Percentiles rank a stretch among this genome's conserved stretches.
phyloP scores from a whole-genome alignment of 2,888 invertebrate species.

The Tetragonisca angustula region DNA sequence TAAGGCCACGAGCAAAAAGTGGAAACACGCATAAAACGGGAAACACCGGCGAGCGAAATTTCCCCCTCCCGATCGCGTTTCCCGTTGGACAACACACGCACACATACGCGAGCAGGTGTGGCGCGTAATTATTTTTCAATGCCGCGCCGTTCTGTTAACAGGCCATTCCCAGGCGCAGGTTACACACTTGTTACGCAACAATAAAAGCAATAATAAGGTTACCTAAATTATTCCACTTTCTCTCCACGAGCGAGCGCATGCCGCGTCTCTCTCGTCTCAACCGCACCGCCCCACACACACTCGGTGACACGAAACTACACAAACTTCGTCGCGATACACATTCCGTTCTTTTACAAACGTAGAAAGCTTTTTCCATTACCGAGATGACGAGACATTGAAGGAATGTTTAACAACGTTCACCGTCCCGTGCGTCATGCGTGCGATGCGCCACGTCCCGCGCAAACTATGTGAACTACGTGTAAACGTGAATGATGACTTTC shows the following conservation, averaged over 20 bases:
- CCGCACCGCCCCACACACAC: too few relatives aligned
- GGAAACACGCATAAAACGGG: slow-evolving; percentile 18
- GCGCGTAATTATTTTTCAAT: slow-evolving; percentile 67
- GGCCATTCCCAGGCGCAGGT: slow-evolving; percentile 63
- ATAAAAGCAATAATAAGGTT: slow-evolving; percentile 75
- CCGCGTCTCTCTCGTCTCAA: background rate
- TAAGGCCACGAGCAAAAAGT: slow-evolving; percentile 27
- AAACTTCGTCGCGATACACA: too few relatives aligned
- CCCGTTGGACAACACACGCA: slow-evolving; percentile 6
- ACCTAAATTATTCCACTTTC: slow-evolving; percentile 78
- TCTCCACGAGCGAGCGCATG: slow-evolving; percentile 51
- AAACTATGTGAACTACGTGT: too few relatives aligned
- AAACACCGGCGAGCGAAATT: slow-evolving; percentile 27
- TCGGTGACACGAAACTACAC: too few relatives aligned
- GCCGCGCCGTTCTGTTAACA: slow-evolving; percentile 52
- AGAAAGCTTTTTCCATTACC: too few relatives aligned
- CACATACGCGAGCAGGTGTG: too few relatives aligned
- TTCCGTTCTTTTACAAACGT: too few relatives aligned
- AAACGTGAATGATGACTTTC: too few relatives aligned
- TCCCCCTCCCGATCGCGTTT: slow-evolving; percentile 31
- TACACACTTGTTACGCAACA: slow-evolving; percentile 77
- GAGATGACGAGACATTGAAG: too few relatives aligned
- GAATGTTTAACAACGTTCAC: too few relatives aligned
- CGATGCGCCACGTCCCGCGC: too few relatives aligned
- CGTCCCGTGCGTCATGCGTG: too few relatives aligned